Percentiles rank a stretch among this genome's conserved stretches.
Evolutionary conservation across 2,113 vertebrate genomes (phyloP).

Genomic region (Gila orcuttii): DNA sequence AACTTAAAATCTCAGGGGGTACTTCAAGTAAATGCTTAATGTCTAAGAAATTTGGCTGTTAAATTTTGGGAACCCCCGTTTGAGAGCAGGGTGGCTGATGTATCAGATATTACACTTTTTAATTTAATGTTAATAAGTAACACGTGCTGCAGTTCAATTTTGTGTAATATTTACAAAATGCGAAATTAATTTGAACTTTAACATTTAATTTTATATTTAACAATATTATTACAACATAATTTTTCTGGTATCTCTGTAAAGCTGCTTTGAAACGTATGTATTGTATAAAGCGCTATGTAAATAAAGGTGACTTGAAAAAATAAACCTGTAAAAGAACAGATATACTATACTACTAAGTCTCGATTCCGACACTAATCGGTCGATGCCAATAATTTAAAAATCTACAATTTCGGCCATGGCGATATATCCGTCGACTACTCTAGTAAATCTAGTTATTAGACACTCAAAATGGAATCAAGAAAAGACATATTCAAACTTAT

Average conservation of each 20-base stretch:
- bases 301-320: not conserved
- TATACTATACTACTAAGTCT: not conserved
- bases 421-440: not conserved
- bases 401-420: not conserved
- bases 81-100: not conserved
- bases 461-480: not conserved
- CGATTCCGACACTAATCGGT: not conserved
- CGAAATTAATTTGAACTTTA: not conserved
- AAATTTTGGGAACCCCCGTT: not conserved
- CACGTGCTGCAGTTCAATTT: not conserved
- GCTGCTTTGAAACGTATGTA: no score
- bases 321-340: not conserved
- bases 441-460: not conserved
- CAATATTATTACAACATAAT: no score
- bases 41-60: no score
- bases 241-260: no score
- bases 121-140: not conserved
- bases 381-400: not conserved
- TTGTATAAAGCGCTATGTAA: no score
- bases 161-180: not conserved
- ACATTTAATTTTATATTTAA: no score
- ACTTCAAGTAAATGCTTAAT: no score
- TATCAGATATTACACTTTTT: no score
- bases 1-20: not conserved
- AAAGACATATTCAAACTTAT: not conserved